Conservation (phyloP, 2,113 vertebrate genomes). For the Piprites chloris region DNA sequence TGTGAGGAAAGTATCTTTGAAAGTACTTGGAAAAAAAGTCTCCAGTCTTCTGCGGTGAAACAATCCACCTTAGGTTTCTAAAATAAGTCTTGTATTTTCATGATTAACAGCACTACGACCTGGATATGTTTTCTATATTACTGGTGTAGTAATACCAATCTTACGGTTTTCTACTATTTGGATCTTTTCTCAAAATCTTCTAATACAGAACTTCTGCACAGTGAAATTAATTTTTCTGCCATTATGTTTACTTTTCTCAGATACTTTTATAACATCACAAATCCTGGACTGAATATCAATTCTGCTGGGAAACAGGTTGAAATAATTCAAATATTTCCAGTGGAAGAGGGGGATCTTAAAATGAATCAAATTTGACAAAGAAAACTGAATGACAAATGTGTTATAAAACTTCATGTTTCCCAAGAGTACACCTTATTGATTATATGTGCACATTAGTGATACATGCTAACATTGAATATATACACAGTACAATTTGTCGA, state of each 20-base stretch:
- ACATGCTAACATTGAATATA: background rate
- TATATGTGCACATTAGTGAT: background rate
- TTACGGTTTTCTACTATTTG: background rate
- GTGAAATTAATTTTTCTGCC: background rate
- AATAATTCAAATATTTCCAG: background rate
- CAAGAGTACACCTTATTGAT: background rate
- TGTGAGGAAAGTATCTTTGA: background rate
- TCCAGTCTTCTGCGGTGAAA: background rate
- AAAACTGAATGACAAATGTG: background rate
- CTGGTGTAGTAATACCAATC: background rate
- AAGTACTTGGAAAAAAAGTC: background rate
- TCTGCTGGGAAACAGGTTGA: background rate
- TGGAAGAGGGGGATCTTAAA: background rate
- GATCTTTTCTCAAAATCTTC: background rate
- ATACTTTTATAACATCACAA: background rate
- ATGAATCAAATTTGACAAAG: background rate
- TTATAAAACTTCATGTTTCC: background rate
- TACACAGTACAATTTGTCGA: background rate
- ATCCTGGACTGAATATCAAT: background rate
- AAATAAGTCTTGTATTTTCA: background rate
- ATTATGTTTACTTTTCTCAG: background rate
- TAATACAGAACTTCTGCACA: background rate
- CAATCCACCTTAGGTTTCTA: background rate
- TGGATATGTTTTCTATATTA: background rate
- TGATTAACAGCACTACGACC: background rate